A percentile compares a stretch with the other conserved stretches of the same genome.
Evolutionary conservation across 2,888 invertebrate species (phyloP).

Genomic region (Idaea dimidiata): DNA sequence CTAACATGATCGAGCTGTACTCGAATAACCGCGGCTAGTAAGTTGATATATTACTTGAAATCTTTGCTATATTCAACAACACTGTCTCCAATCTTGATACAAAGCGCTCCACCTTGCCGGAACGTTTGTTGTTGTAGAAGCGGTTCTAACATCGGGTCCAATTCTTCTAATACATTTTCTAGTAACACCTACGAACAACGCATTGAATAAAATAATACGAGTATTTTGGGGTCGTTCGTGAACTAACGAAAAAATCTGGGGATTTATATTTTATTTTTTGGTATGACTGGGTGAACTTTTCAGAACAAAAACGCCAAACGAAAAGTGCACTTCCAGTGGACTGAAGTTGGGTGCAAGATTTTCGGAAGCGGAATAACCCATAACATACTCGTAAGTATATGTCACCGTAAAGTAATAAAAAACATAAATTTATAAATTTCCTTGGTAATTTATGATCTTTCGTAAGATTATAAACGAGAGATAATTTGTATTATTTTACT

Average conservation of each 20-base stretch:
- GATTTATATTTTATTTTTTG: not conserved
- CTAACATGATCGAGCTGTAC: not conserved
- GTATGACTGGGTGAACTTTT: no score
- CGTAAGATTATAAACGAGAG: no score
- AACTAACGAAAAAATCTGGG: not conserved
- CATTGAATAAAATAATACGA: slow-evolving; percentile 19
- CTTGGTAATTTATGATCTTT: no score
- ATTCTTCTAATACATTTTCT: slow-evolving; percentile 94
- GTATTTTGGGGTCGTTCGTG: no score
- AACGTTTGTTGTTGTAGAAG: slow-evolving; percentile 94
- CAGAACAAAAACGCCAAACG: no score
- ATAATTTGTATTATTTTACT: no score
- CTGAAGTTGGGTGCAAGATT: no score
- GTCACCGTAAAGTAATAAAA: no score
- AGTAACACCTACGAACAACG: slow-evolving; percentile 82
- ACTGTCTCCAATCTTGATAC: slow-evolving; percentile 95
- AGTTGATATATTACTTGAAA: slow-evolving; percentile 82
- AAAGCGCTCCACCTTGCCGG: slow-evolving; percentile 91
- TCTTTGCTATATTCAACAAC: slow-evolving; percentile 93
- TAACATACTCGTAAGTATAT: no score
- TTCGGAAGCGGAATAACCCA: no score
- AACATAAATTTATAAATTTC: no score
- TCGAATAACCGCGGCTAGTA: not conserved
- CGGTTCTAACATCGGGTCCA: slow-evolving; percentile 95
- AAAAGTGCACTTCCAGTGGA: no score